A percentile compares a stretch with the other conserved stretches of the same genome.
phyloP scores from a whole-genome alignment of 2,888 invertebrate genomes.

The Pachycephus smyrnensis region DNA sequence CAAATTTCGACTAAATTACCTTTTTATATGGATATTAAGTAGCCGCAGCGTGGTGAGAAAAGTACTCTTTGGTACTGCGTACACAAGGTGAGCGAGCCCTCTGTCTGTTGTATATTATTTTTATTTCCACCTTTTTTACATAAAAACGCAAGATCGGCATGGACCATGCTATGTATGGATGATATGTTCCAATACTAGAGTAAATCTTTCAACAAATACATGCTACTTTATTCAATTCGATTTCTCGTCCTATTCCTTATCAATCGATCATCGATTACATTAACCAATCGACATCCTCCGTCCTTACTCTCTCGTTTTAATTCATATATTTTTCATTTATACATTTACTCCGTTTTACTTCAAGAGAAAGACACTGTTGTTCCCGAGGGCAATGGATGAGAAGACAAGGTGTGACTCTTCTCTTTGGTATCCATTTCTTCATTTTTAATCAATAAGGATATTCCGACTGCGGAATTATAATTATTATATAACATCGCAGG shows the following conservation, averaged over 20 bases:
- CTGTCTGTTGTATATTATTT: conserved; percentile 65
- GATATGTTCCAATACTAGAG: conserved; percentile 65
- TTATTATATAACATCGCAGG: too few relatives aligned
- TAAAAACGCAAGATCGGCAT: conserved; percentile 62
- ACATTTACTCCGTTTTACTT: neutral
- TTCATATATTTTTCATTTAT: neutral
- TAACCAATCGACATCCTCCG: neutral
- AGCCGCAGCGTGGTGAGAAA: conserved; percentile 38
- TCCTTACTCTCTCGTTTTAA: neutral
- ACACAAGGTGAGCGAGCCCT: conserved; percentile 43
- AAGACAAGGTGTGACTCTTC: neutral
- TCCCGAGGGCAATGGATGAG: neutral
- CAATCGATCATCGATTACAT: neutral
- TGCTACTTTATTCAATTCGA: conserved; percentile 20
- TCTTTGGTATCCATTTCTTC: neutral
- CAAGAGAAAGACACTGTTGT: neutral
- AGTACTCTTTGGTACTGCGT: conserved; percentile 19
- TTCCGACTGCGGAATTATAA: neutral
- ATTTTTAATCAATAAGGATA: neutral
- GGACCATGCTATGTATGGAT: conserved; percentile 65
- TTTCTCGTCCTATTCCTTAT: conserved; percentile 26
- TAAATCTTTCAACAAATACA: conserved; percentile 65
- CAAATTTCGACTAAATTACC: conserved; percentile 57
- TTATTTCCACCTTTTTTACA: conserved; percentile 66
- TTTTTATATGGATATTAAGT: conserved; percentile 51